Percentiles rank a stretch among this genome's conserved stretches.
Conservation (phyloP, 2,888 invertebrate genomes). For the Hydriomena furcata region DNA sequence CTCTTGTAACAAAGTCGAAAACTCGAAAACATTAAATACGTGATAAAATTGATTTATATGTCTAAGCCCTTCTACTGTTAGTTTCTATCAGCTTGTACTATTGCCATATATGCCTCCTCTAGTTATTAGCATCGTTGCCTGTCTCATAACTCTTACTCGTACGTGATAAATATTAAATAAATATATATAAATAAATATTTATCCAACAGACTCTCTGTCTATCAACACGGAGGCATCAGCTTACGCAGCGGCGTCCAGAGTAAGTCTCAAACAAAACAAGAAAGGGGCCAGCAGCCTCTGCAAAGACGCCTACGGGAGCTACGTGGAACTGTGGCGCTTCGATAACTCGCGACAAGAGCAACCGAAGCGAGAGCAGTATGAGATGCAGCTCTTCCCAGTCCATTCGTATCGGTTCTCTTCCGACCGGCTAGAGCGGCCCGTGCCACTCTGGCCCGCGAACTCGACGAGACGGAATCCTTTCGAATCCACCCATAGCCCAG, state of each 20-base stretch:
- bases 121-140: too few species aligned
- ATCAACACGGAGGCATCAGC: constrained; percentile 11
- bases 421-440: neutral
- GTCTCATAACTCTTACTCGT: too few species aligned
- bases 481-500: neutral
- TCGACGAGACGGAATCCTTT: neutral
- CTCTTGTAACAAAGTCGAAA: too few species aligned
- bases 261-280: neutral
- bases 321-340: neutral
- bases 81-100: too few species aligned
- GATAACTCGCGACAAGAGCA: neutral
- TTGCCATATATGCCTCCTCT: too few species aligned
- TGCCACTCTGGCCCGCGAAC: neutral
- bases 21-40: too few species aligned
- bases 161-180: too few species aligned
- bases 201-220: constrained; percentile 14
- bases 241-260: neutral
- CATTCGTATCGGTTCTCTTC: neutral
- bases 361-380: neutral
- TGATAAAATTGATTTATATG: too few species aligned
- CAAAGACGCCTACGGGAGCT: neutral
- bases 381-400: neutral
- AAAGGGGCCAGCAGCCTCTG: neutral
- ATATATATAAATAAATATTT: too few species aligned
- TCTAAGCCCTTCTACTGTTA: too few species aligned